Base-by-base conservation (phyloP, 2,113 vertebrate genomes). In the Corynorhinus townsendii region DNA sequence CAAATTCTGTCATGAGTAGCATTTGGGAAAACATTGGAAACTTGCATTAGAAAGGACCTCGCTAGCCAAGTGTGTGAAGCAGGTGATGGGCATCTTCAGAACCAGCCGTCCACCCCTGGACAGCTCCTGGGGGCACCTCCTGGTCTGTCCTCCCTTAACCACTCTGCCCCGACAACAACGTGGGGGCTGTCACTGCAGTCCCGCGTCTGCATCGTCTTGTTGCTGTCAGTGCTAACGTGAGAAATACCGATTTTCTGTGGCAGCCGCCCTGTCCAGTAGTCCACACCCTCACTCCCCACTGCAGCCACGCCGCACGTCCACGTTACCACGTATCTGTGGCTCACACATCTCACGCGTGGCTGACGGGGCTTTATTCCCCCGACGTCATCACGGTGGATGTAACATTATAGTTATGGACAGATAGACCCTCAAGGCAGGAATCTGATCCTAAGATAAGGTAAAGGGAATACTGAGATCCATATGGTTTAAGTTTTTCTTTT, bases 261-360 rank as follows among this genome's bases (percentile, higher is more conserved):
- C 0, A 15, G 35, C 0, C 0, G 19, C 3, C 66, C 79, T 62
- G 28, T 17, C 66, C 47, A 64, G 11, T 1, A 28, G 24, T 7
- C 8, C 0, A 1, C 7, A 20, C 16, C 20, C 35, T 64, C 43
- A 26, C 24, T 56, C 14, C 76, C 47, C 19, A 49, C 0, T 24
- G 5, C 22, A 12, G 5, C 40, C 7, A 35, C 22, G 35, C 68
- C 3, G 5, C 35, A 11, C 35, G 43, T 69, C 26, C 30, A 8
- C 11, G 26, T 64, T 56, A 28, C 30, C 26, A 7, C 2, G 22
- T 49, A 5, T 7, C 5, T 33, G 5, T 2, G 2, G 16, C 20
- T 52, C 68, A 45, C 4, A 66, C 1, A 40, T 17, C 19, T 62
- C 20, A 6, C 5, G 54, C 19, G 3, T 15, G 22, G 19, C 3